phyloP scores from a whole-genome alignment of 2,888 invertebrate genomes.

The Eilema depressum region DNA sequence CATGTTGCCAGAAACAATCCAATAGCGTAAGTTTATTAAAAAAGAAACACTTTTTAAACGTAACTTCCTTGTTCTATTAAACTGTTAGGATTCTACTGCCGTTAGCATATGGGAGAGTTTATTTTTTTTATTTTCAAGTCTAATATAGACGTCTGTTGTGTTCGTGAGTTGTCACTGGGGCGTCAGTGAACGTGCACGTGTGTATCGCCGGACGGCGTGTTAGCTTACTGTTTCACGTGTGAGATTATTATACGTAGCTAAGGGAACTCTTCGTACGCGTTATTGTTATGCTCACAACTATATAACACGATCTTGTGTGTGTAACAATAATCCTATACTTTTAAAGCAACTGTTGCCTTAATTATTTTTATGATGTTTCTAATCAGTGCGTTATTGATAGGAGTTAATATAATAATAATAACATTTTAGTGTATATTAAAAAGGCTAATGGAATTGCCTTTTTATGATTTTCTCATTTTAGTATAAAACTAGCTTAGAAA shows the following conservation, averaged over 20 bases:
- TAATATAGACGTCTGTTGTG: slow-evolving; percentile 41
- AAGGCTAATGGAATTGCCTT: slow-evolving; percentile 69
- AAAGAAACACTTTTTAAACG: slow-evolving; percentile 25
- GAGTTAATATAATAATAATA: slow-evolving; percentile 54
- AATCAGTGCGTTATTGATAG: slow-evolving; percentile 62
- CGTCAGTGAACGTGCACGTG: slow-evolving; percentile 36
- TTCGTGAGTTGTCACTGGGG: slow-evolving; percentile 42
- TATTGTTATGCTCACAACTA: slow-evolving; percentile 59
- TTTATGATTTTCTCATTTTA: slow-evolving; percentile 55
- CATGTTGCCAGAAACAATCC: slow-evolving; percentile 42
- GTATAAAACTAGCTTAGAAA: slow-evolving; percentile 50
- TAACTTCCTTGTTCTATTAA: slow-evolving; percentile 29
- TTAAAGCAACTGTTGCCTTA: slow-evolving; percentile 73
- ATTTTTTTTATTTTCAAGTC: slow-evolving; percentile 44
- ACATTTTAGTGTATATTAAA: slow-evolving; percentile 60
- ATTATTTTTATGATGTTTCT: slow-evolving; percentile 68
- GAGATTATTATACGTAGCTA: slow-evolving; percentile 67
- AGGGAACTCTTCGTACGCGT: slow-evolving; percentile 56
- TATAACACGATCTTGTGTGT: slow-evolving; percentile 52
- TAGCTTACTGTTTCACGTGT: slow-evolving; percentile 53
- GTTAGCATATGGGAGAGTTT: slow-evolving; percentile 47
- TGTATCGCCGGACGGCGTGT: slow-evolving; percentile 17
- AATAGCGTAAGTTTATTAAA: slow-evolving; percentile 28
- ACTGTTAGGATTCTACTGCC: slow-evolving; percentile 46
- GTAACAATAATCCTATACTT: slow-evolving; percentile 58